Evolutionary conservation across 2,888 invertebrate species (phyloP).

Genomic region (Cheilosia soror): DNA sequence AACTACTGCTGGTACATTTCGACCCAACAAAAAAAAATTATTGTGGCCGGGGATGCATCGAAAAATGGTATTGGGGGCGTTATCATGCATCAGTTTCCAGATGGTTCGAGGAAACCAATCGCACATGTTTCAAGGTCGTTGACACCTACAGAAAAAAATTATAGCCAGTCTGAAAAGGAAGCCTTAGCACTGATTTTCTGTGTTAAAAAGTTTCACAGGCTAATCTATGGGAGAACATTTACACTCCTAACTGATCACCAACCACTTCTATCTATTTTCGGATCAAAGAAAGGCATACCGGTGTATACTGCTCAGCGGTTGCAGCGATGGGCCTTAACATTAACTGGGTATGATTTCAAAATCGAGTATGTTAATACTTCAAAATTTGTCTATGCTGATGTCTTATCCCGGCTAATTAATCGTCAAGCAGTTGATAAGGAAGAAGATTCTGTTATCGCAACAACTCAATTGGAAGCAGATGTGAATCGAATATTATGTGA

Average conservation of each 20-base stretch:
- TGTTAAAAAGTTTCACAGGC: slow-evolving; percentile 73
- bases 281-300: slow-evolving; percentile 59
- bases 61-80: slow-evolving; percentile 45
- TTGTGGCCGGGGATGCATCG: no score
- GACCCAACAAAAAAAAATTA: no score
- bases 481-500: slow-evolving; percentile 26
- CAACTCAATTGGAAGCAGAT: slow-evolving; percentile 33
- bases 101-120: slow-evolving; percentile 18
- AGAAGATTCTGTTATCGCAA: slow-evolving; percentile 38
- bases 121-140: slow-evolving; percentile 22
- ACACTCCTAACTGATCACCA: slow-evolving; percentile 74
- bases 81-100: slow-evolving; percentile 35
- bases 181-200: slow-evolving; percentile 23
- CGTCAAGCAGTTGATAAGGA: slow-evolving; percentile 4
- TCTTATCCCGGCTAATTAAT: slow-evolving; percentile 75
- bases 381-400: slow-evolving; percentile 44
- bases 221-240: slow-evolving; percentile 68
- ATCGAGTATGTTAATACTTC: slow-evolving; percentile 23
- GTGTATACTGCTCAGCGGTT: slow-evolving; percentile 46
- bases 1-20: slow-evolving; percentile 37
- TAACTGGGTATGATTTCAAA: slow-evolving; percentile 38
- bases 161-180: slow-evolving; percentile 77
- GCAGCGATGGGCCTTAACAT: slow-evolving; percentile 50
- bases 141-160: slow-evolving; percentile 37
- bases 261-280: slow-evolving; percentile 78